These are phyloP conservation scores for Melanostoma mellinum DNA, from an alignment of 2,888 invertebrate genomes.

Conservation along the genomic window DNA sequence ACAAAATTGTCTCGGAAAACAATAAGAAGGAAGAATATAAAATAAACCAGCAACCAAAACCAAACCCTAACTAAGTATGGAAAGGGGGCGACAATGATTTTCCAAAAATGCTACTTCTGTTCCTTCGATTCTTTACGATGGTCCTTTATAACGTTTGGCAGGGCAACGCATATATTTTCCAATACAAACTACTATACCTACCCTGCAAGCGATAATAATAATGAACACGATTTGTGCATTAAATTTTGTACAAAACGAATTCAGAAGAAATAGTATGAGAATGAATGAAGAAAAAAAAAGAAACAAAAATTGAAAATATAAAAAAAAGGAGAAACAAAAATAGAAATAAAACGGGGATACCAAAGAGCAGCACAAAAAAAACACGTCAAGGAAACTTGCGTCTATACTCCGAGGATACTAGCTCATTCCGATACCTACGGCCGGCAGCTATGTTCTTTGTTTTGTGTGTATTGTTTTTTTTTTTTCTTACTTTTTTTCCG, in stretches of 20 bases:
- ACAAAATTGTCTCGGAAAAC: conserved; percentile 38
- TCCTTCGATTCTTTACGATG: conserved; percentile 68
- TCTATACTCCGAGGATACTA: conserved; percentile 45
- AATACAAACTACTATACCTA: conserved; percentile 47
- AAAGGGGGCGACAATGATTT: conserved; percentile 54
- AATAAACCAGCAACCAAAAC: conserved; percentile 30
- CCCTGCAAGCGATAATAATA: conserved; percentile 70
- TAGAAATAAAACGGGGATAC: conserved; percentile 41
- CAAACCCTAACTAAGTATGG: conserved; percentile 1
- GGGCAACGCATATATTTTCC: conserved; percentile 38
- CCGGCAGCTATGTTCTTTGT: conserved; percentile 25
- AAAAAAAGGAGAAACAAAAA: conserved; percentile 8
- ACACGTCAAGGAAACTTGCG: conserved; percentile 54
- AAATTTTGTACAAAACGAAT: conserved; percentile 72
- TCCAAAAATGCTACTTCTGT: conserved; percentile 39
- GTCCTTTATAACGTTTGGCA: conserved; percentile 45
- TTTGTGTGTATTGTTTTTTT: conserved; percentile 37
- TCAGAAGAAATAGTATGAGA: conserved; percentile 22
- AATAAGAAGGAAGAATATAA: conserved; percentile 23
- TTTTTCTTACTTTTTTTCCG: conserved; percentile 5
- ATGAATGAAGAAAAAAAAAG: no score
- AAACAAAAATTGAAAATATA: conserved; percentile 26
- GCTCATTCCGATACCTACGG: conserved; percentile 24
- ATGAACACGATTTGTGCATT: conserved; percentile 73
- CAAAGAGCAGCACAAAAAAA: conserved; percentile 33